A percentile compares a stretch with the other conserved stretches of the same genome.
phyloP scores from a whole-genome alignment of 2,113 vertebrate species.

The Eretmochelys imbricata region DNA sequence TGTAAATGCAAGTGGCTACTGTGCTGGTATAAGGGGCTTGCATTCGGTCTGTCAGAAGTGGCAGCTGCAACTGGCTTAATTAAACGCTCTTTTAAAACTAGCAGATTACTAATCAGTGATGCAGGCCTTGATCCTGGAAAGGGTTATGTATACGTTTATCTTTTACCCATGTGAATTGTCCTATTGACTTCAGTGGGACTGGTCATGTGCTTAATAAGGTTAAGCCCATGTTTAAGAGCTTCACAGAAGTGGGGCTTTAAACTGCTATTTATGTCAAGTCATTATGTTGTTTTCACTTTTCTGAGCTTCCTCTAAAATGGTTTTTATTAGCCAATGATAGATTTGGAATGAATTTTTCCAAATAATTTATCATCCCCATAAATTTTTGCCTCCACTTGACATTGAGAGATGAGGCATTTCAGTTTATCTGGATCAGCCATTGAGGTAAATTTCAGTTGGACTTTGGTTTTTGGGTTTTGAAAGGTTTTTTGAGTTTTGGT shows the following conservation, averaged over 20 bases:
- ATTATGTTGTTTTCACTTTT: fast-evolving
- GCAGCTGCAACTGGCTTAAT: not conserved
- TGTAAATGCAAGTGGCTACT: too few relatives aligned
- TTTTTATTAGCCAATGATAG: not conserved
- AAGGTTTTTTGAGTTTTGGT: not conserved
- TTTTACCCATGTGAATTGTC: not conserved
- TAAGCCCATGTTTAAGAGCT: fast-evolving
- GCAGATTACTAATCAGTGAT: not conserved
- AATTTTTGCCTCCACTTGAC: fast-evolving
- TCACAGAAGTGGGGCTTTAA: not conserved
- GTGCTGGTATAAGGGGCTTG: too few relatives aligned
- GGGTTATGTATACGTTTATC: not conserved
- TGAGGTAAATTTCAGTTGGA: fast-evolving
- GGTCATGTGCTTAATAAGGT: fast-evolving
- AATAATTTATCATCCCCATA: fast-evolving
- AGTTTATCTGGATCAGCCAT: not conserved
- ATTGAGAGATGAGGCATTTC: fast-evolving
- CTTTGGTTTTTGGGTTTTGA: not conserved
- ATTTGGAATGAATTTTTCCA: not conserved
- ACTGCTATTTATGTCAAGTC: fast-evolving
- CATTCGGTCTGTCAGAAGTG: not conserved
- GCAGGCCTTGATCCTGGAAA: not conserved
- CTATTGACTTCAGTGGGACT: fast-evolving
- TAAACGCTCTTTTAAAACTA: not conserved
- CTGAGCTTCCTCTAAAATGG: not conserved